Percentiles rank a stretch among this genome's conserved stretches.
Evolutionary conservation across 2,888 invertebrate genomes (phyloP).

Genomic region (Xylophagus ater): DNA sequence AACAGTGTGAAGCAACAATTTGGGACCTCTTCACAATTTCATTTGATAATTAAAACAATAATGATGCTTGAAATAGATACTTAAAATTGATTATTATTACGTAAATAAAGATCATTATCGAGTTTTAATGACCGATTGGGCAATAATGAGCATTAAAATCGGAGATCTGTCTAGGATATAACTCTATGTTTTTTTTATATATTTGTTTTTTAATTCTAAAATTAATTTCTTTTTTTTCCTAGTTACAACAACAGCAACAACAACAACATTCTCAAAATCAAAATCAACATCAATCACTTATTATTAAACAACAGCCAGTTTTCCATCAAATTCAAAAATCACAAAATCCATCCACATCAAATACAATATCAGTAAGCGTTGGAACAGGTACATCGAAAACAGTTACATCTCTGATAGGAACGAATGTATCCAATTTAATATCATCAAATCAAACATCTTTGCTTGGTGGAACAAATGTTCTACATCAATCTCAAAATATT

Average conservation of each 20-base stretch:
- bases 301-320: constrained; percentile 18
- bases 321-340: constrained; percentile 14
- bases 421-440: constrained; percentile 10
- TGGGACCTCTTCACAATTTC: too few relatives aligned
- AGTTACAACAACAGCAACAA: background rate
- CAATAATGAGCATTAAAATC: too few relatives aligned
- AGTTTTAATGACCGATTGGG: too few relatives aligned
- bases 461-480: background rate
- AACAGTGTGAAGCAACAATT: too few relatives aligned
- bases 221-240: too few relatives aligned
- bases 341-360: constrained; percentile 1
- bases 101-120: too few relatives aligned
- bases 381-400: constrained; percentile 10
- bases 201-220: too few relatives aligned
- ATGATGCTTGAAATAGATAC: too few relatives aligned
- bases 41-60: too few relatives aligned
- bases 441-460: constrained; percentile 1
- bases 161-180: too few relatives aligned
- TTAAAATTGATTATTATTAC: too few relatives aligned
- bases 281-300: constrained; percentile 19
- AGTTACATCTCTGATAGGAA: constrained; percentile 11
- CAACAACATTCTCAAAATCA: constrained; percentile 13
- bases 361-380: constrained; percentile 7
- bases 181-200: too few relatives aligned
- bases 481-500: constrained; percentile 11